Percentiles rank a stretch among this genome's conserved stretches.
phyloP scores from a whole-genome alignment of 2,888 invertebrate genomes.

The Melinaea menophilus region DNA sequence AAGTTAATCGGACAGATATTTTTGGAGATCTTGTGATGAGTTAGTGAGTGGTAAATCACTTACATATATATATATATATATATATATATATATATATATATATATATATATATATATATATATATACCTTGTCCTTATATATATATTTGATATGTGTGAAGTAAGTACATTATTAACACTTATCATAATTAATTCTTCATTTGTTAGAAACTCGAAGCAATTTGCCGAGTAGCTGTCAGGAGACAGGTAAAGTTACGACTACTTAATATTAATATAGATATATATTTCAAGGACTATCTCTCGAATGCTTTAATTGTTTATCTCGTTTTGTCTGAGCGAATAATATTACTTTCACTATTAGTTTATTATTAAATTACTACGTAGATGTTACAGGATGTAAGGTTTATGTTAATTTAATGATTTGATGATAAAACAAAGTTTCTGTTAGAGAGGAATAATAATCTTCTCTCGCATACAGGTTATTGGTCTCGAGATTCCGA shows the following conservation, averaged over 20 bases:
- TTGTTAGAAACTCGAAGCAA: neutral
- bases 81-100: too few relatives aligned
- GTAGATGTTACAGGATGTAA: too few relatives aligned
- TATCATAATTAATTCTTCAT: neutral
- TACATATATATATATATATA: too few relatives aligned
- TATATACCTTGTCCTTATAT: too few relatives aligned
- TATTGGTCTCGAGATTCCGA: conserved; percentile 56
- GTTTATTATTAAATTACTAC: neutral
- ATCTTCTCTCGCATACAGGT: conserved; percentile 38
- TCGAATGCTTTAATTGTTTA: neutral
- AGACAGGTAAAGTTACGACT: neutral
- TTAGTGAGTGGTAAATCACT: too few relatives aligned
- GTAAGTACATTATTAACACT: neutral
- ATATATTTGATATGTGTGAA: too few relatives aligned
- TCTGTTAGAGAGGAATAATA: too few relatives aligned
- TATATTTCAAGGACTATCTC: neutral
- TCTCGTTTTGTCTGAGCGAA: neutral
- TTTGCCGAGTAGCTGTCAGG: neutral
- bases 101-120: too few relatives aligned
- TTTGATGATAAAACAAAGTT: too few relatives aligned
- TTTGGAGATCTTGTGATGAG: too few relatives aligned
- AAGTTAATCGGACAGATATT: too few relatives aligned
- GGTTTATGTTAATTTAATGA: neutral
- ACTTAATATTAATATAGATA: neutral
- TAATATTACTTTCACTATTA: neutral